Evolutionary conservation across 2,797 vertebrate species (phyloP).

Genomic region (Anomalospiza imberbis): DNA sequence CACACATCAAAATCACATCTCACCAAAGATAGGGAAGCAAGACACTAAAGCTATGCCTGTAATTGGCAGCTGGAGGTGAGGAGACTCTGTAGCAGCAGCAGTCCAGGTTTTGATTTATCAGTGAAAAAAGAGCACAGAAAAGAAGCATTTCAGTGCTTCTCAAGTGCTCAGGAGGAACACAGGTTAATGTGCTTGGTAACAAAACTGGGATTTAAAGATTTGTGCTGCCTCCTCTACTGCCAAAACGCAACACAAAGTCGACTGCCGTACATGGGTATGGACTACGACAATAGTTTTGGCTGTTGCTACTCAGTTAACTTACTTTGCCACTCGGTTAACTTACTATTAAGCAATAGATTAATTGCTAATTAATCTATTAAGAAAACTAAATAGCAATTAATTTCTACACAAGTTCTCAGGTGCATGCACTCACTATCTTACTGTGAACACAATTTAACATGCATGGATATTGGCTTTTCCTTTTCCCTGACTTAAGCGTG

Average conservation of each 20-base stretch:
- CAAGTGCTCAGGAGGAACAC: neutral
- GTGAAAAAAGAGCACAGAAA: neutral
- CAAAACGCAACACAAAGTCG: neutral
- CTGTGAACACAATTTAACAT: neutral
- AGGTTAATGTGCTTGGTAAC: neutral
- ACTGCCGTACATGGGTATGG: accelerated
- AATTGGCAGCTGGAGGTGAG: neutral
- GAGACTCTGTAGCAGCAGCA: neutral
- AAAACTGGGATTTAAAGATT: neutral
- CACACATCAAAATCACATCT: accelerated
- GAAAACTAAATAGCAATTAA: neutral
- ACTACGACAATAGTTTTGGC: neutral
- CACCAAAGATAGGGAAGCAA: neutral
- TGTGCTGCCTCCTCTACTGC: neutral
- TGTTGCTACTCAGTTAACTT: neutral
- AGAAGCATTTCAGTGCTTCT: neutral
- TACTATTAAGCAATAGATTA: neutral
- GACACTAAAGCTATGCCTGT: neutral
- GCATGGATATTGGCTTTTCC: neutral
- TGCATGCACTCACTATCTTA: neutral
- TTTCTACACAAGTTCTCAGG: neutral
- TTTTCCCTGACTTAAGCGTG: neutral
- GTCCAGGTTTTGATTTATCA: neutral
- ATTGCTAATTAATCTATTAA: neutral
- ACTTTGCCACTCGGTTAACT: neutral